These are phyloP conservation scores for Drosophila cognata DNA, from an alignment of 2,888 invertebrate species.

Conservation along the genomic window DNA sequence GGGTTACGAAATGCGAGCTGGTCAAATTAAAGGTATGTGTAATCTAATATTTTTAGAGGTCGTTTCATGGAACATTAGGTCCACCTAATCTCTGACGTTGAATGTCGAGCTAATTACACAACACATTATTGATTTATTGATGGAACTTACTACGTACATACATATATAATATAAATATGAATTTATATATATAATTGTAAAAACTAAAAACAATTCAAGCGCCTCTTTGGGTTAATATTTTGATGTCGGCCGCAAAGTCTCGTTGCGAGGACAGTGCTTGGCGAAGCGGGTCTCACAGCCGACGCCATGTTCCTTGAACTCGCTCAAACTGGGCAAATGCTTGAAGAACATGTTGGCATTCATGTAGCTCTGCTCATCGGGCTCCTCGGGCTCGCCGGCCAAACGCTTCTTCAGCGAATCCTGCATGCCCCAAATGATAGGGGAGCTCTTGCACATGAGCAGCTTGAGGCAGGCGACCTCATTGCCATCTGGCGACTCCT, in stretches of 20 bases:
- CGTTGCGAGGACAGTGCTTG: slow-evolving; percentile 81
- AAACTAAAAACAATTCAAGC: slow-evolving; percentile 5
- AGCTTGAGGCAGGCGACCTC: slow-evolving; percentile 90
- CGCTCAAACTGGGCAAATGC: slow-evolving; percentile 87
- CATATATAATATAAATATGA: slow-evolving; percentile 1
- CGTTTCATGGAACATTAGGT: slow-evolving; percentile 75
- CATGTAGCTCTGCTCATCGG: slow-evolving; percentile 56
- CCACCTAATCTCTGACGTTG: slow-evolving; percentile 40
- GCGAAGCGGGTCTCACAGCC: slow-evolving; percentile 88
- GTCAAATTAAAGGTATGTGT: slow-evolving; percentile 15
- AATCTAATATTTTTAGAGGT: slow-evolving; percentile 64
- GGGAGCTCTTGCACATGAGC: slow-evolving; percentile 91
- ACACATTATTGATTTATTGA: slow-evolving; percentile 48
- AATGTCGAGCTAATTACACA: slow-evolving; percentile 29
- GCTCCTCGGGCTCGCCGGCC: slow-evolving; percentile 59
- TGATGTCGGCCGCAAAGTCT: slow-evolving; percentile 20
- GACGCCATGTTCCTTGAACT: slow-evolving; percentile 87
- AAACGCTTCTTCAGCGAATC: slow-evolving; percentile 86
- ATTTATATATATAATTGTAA: neutral
- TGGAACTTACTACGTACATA: slow-evolving; percentile 4
- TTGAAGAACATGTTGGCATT: slow-evolving; percentile 86
- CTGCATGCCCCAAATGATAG: slow-evolving; percentile 92
- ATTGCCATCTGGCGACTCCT: slow-evolving; percentile 86
- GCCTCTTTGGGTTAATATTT: neutral
- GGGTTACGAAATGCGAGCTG: slow-evolving; percentile 22